These are phyloP conservation scores for Steatornis caripensis DNA, from an alignment of 2,113 vertebrate genomes.

Conservation along the genomic window DNA sequence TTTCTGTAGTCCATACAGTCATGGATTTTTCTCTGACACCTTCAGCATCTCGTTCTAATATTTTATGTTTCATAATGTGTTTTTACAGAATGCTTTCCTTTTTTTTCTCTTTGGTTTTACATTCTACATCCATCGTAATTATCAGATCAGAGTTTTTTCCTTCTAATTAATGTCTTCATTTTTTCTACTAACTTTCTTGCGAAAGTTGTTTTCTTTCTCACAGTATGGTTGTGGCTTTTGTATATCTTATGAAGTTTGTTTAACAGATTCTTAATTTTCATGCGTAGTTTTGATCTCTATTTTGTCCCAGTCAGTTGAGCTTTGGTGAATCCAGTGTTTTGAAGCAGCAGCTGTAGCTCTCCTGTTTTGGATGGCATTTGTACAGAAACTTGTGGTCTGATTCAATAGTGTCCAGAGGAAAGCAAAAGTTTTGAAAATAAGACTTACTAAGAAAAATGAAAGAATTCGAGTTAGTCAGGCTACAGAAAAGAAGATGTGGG, in stretches of 20 bases:
- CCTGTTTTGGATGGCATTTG: background rate
- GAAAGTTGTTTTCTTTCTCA: background rate
- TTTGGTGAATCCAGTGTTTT: background rate
- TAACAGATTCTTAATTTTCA: background rate
- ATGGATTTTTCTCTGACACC: background rate
- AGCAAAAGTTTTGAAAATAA: background rate
- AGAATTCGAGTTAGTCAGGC: background rate
- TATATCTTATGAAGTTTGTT: background rate
- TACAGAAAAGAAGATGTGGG: background rate
- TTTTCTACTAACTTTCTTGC: background rate
- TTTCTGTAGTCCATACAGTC: background rate
- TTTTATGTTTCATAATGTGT: background rate
- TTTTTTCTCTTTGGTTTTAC: background rate
- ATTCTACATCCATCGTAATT: background rate
- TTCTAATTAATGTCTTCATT: background rate
- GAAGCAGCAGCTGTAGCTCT: background rate
- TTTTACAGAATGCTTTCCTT: background rate
- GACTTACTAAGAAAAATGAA: background rate
- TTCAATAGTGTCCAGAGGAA: background rate
- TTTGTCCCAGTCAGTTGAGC: background rate
- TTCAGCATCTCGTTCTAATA: background rate
- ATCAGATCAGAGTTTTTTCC: background rate
- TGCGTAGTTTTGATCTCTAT: background rate
- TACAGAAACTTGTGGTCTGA: background rate
- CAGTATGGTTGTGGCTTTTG: background rate